phyloP scores from a whole-genome alignment of 2,113 vertebrate genomes.

The Numida meleagris region DNA sequence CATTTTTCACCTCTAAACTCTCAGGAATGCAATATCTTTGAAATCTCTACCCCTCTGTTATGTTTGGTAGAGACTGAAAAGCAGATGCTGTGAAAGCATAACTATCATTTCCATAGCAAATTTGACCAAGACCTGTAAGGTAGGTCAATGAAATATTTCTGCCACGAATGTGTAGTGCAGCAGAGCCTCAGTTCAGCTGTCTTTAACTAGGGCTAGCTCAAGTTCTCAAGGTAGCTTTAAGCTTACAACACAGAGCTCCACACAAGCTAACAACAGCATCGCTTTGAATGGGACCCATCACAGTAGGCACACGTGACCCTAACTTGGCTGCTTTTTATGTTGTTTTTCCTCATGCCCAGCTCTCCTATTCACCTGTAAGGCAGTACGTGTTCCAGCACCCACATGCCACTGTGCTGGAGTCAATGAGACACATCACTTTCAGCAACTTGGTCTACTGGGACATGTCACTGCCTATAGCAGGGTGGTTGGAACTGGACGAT shows the following conservation, averaged over 20 bases:
- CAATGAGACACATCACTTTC: neutral
- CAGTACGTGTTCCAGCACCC: neutral
- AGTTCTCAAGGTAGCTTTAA: neutral
- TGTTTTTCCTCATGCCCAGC: neutral
- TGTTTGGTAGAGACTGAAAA: neutral
- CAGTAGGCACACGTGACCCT: neutral
- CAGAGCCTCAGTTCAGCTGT: neutral
- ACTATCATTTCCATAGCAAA: neutral
- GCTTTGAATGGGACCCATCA: neutral
- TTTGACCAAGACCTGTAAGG: neutral
- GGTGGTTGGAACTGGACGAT: too few species aligned
- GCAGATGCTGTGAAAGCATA: fast-evolving
- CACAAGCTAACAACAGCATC: neutral
- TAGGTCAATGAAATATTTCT: neutral
- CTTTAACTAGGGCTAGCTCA: neutral
- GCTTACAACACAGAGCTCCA: neutral
- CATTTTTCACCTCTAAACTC: slow-evolving; percentile 2
- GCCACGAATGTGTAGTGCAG: neutral
- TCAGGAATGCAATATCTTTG: neutral
- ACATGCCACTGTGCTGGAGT: too few species aligned
- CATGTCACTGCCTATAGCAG: too few species aligned
- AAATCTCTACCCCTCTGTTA: neutral
- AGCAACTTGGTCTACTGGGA: neutral
- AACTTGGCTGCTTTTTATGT: neutral
- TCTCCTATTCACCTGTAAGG: neutral